Conservation (phyloP, 1,140 invertebrate species). For the Cydia pomonella region DNA sequence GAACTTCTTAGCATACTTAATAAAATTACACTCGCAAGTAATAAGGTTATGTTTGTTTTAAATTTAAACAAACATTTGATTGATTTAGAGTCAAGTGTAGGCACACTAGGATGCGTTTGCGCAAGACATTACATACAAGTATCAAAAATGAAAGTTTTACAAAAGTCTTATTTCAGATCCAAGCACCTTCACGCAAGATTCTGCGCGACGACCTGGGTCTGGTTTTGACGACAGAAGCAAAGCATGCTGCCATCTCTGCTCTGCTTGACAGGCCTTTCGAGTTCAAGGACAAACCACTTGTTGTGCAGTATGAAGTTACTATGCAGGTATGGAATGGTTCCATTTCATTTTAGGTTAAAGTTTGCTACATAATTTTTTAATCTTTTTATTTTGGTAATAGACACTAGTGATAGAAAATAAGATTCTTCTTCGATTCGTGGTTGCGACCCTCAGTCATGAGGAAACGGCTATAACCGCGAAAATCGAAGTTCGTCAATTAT, state of each 20-base stretch:
- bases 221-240: slow-evolving; percentile 96
- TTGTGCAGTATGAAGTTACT: slow-evolving; percentile 97
- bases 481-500: too few relatives aligned
- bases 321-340: slow-evolving; percentile 77
- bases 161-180: slow-evolving; percentile 81
- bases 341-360: not conserved
- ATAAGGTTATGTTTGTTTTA: too few relatives aligned
- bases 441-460: too few relatives aligned
- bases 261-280: slow-evolving; percentile 90
- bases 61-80: too few relatives aligned
- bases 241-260: slow-evolving; percentile 97
- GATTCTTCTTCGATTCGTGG: too few relatives aligned
- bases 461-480: too few relatives aligned
- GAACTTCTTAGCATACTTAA: too few relatives aligned
- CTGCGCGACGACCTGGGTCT: slow-evolving; percentile 93
- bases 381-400: not conserved
- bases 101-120: too few relatives aligned
- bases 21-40: too few relatives aligned
- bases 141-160: too few relatives aligned
- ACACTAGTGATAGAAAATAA: not conserved
- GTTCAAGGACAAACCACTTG: slow-evolving; percentile 92
- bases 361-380: not conserved
- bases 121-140: too few relatives aligned
- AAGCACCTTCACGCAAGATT: slow-evolving; percentile 87
- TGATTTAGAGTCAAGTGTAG: too few relatives aligned